phyloP scores from a whole-genome alignment of 2,888 invertebrate genomes.

The Hydropsyche betteni region DNA sequence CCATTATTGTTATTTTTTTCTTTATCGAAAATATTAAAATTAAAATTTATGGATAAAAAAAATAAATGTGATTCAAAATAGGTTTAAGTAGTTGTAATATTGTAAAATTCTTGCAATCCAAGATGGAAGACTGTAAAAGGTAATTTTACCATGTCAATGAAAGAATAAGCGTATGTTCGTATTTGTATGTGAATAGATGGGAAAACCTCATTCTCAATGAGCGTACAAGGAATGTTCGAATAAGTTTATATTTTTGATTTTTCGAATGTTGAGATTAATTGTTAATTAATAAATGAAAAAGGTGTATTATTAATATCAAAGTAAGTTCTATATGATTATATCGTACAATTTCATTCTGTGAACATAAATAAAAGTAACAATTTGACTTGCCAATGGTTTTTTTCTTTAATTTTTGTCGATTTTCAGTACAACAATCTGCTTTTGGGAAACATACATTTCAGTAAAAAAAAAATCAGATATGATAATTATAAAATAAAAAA shows the following conservation, averaged over 20 bases:
- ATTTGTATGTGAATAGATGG: neutral
- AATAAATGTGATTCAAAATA: conserved; percentile 21
- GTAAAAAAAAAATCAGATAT: neutral
- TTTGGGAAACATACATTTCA: neutral
- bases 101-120: conserved; percentile 21
- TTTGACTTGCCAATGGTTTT: no score
- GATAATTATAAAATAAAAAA: neutral
- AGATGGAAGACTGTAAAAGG: conserved; percentile 19
- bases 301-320: neutral
- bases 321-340: conserved; percentile 13
- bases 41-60: neutral
- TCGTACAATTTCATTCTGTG: conserved; percentile 22
- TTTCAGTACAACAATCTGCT: neutral
- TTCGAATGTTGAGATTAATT: neutral
- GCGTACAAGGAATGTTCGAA: no score
- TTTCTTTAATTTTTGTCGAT: no score
- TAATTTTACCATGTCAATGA: neutral
- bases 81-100: neutral
- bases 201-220: no score
- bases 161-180: neutral
- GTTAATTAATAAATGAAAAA: neutral
- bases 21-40: neutral
- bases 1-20: neutral
- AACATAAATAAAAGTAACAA: conserved; percentile 5
- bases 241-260: no score